Evolutionary conservation across 2,888 invertebrate genomes (phyloP).

Genomic region (Panzeria rudis): DNA sequence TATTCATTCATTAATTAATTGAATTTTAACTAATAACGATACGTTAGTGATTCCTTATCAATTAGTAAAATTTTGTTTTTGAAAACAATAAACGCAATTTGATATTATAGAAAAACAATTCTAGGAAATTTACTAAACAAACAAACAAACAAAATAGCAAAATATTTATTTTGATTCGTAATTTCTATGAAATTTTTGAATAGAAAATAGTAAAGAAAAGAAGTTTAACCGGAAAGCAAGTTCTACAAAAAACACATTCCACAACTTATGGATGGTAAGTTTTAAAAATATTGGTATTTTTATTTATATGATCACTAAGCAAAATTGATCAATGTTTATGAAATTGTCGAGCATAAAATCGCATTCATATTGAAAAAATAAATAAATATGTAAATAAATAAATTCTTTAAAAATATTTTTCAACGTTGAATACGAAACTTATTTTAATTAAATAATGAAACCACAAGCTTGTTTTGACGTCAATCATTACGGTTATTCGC

Average conservation of each 20-base stretch:
- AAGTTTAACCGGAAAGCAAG: neutral
- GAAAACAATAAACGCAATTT: slow-evolving; percentile 34
- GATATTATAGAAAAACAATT: slow-evolving; percentile 35
- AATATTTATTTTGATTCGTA: slow-evolving; percentile 23
- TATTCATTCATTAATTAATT: slow-evolving; percentile 52
- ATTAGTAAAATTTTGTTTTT: neutral
- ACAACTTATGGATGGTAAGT: slow-evolving; percentile 17
- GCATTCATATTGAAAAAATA: neutral
- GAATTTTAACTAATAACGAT: slow-evolving; percentile 36
- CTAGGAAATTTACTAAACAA: slow-evolving; percentile 41
- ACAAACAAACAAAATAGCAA: neutral
- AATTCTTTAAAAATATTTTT: neutral
- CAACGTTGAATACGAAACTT: neutral
- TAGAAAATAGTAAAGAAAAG: neutral
- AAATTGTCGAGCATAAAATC: neutral
- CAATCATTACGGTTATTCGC: neutral
- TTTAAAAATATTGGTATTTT: slow-evolving; percentile 10
- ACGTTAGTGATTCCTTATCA: slow-evolving; percentile 40
- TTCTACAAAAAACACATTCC: neutral
- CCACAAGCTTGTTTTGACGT: slow-evolving; percentile 37
- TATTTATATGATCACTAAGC: neutral
- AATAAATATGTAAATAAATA: neutral
- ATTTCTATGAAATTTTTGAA: slow-evolving; percentile 12
- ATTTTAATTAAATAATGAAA: slow-evolving; percentile 25
- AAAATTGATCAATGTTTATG: slow-evolving; percentile 2